These are phyloP conservation scores for Pantherophis vulpinus DNA, from an alignment of 2,797 vertebrate species.

Conservation along the genomic window DNA sequence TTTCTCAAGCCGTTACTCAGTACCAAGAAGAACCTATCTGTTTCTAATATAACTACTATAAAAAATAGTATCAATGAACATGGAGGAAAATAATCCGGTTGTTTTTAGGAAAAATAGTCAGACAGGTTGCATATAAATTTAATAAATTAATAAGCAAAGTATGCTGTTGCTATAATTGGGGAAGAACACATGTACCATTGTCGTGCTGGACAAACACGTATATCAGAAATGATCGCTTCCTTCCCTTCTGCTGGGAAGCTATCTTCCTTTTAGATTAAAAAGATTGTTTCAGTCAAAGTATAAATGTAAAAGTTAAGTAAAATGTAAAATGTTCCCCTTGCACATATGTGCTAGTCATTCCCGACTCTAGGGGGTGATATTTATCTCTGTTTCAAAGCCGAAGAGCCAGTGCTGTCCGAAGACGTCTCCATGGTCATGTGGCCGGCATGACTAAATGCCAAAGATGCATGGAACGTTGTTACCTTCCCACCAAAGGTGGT, in stretches of 20 bases:
- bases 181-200: background rate
- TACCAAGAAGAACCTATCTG: background rate
- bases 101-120: background rate
- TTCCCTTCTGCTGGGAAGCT: background rate
- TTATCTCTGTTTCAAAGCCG: no score
- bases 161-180: background rate
- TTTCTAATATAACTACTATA: background rate
- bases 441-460: no score
- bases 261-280: background rate
- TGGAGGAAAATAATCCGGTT: background rate
- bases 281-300: background rate
- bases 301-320: background rate
- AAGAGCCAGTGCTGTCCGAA: no score
- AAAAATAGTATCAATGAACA: background rate
- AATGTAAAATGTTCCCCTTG: no score
- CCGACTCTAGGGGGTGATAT: no score
- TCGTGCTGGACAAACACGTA: background rate
- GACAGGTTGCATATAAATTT: background rate
- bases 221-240: background rate
- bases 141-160: background rate
- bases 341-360: no score
- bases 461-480: no score
- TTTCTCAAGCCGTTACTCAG: background rate
- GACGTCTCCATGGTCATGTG: no score
- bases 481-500: no score